Conservation (phyloP, 1,140 invertebrate species). For the Grapholita molesta region DNA sequence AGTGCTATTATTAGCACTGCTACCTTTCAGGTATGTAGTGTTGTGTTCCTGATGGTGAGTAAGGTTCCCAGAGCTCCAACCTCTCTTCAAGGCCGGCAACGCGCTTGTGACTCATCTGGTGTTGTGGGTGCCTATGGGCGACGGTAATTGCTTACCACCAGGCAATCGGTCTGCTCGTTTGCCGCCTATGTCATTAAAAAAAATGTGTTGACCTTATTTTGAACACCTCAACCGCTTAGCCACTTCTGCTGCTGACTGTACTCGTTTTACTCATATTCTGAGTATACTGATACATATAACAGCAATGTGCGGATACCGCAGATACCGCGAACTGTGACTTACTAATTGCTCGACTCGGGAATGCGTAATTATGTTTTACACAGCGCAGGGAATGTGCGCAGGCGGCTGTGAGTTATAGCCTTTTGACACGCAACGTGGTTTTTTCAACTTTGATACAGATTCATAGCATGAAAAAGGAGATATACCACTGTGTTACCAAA, state of each 20-base stretch:
- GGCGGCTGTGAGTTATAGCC: slow-evolving; percentile 7
- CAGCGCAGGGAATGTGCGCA: background rate
- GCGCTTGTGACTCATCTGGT: too few species aligned
- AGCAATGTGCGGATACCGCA: background rate
- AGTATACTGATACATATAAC: background rate
- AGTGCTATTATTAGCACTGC: too few species aligned
- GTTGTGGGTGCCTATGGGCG: too few species aligned
- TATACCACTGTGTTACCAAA: background rate
- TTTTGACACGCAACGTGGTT: slow-evolving; percentile 4
- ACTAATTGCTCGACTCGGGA: slow-evolving; percentile 1
- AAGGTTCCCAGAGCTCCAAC: too few species aligned
- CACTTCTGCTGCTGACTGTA: background rate
- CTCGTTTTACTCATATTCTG: background rate
- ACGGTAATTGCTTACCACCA: too few species aligned
- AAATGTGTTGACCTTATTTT: too few species aligned
- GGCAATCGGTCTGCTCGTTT: too few species aligned
- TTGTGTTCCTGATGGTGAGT: too few species aligned
- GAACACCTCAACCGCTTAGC: too few species aligned
- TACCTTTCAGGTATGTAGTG: too few species aligned
- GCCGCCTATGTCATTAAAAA: too few species aligned
- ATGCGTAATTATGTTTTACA: slow-evolving; percentile 8
- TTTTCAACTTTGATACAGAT: background rate
- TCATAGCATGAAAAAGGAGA: background rate
- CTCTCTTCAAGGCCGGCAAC: too few species aligned
- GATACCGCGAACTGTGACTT: background rate